Evolutionary conservation across 2,797 vertebrate genomes (phyloP).

Genomic region (Clarias pachynema): DNA sequence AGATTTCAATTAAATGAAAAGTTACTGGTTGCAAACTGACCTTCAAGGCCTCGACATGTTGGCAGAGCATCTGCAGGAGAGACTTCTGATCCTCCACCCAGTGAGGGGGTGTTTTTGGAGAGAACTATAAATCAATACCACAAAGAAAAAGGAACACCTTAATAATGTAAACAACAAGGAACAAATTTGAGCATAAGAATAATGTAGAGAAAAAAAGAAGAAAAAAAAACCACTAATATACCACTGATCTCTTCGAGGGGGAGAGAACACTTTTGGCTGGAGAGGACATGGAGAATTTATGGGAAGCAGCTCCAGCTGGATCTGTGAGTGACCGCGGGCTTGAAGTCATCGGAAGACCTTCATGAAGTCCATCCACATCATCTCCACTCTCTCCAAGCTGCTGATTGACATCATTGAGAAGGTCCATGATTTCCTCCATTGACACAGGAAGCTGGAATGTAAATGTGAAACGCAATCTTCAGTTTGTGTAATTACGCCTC

Average conservation of each 20-base stretch:
- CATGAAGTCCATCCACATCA: constrained; percentile 68
- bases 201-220: too few relatives aligned
- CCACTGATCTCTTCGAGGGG: constrained; percentile 88
- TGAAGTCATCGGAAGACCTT: constrained; percentile 65
- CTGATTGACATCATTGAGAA: constrained; percentile 88
- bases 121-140: constrained; percentile 75
- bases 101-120: constrained; percentile 91
- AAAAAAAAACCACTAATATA: constrained; percentile 58
- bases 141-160: background rate
- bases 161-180: background rate
- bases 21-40: constrained; percentile 66
- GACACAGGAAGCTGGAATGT: constrained; percentile 84
- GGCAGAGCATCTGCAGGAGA: constrained; percentile 91
- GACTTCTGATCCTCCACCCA: constrained; percentile 97
- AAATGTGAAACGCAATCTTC: constrained; percentile 6
- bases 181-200: background rate
- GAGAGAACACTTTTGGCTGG: constrained; percentile 85
- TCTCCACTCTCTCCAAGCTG: constrained; percentile 84
- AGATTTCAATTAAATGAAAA: background rate
- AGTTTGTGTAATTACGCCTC: background rate
- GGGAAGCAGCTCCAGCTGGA: constrained; percentile 66
- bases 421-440: constrained; percentile 88
- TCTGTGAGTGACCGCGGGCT: constrained; percentile 79
- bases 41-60: constrained; percentile 96
- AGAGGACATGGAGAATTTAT: constrained; percentile 87